A percentile compares a stretch with the other conserved stretches of the same genome.
These are phyloP conservation scores for Acanthornis magna DNA, from an alignment of 2,797 vertebrate species.

Conservation along the genomic window DNA sequence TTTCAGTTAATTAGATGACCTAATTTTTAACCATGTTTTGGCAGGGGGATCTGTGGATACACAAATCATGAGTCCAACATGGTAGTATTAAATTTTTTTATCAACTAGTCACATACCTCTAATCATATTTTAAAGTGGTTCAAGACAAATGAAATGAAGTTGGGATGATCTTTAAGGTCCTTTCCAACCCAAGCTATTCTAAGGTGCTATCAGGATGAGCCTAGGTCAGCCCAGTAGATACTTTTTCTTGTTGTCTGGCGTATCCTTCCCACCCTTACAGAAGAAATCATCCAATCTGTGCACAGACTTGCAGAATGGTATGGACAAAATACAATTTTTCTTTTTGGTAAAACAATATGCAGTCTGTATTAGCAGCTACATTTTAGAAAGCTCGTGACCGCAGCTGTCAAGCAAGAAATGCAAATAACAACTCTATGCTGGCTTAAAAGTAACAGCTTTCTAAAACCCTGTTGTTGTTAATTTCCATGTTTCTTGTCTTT, in stretches of 20 bases:
- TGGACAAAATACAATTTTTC: not conserved
- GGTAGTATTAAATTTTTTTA: not conserved
- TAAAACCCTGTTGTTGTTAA: not conserved
- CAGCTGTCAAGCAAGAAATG: constrained; percentile 30
- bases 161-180: not conserved
- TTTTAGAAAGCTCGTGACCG: not conserved
- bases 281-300: not conserved
- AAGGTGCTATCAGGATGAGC: not conserved
- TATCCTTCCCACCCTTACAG: not conserved
- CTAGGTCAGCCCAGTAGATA: not conserved
- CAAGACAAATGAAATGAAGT: not conserved
- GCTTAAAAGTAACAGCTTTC: constrained; percentile 27
- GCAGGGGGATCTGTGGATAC: not conserved
- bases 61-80: not conserved
- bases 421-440: not conserved
- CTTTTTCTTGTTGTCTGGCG: not conserved
- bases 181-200: not conserved
- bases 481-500: constrained; percentile 1
- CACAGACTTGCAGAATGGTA: not conserved
- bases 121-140: not conserved
- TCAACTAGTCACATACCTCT: not conserved
- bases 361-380: not conserved
- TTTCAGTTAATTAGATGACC: not conserved
- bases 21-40: not conserved
- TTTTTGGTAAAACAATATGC: not conserved